phyloP scores from a whole-genome alignment of 1,140 invertebrate species.

The Lepidotrigona ventralis region DNA sequence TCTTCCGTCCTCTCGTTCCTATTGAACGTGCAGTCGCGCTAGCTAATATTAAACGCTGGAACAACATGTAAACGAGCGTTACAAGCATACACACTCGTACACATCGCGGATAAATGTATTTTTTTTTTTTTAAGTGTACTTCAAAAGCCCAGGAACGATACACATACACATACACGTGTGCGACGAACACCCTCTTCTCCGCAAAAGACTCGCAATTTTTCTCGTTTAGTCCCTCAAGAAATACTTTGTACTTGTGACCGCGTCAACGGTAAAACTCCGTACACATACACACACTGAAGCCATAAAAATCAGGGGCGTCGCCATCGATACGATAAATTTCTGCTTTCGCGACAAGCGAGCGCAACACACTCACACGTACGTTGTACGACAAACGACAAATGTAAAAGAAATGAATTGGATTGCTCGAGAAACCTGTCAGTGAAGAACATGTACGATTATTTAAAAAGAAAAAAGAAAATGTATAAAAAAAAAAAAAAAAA shows the following conservation, averaged over 20 bases:
- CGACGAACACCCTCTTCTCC: neutral
- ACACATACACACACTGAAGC: slow-evolving; percentile 36
- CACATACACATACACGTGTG: slow-evolving; percentile 1
- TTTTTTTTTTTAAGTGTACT: slow-evolving; percentile 31
- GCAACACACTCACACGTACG: neutral
- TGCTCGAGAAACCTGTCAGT: neutral
- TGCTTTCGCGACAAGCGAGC: neutral
- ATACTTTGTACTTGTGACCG: slow-evolving; percentile 60
- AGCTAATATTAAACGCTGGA: slow-evolving; percentile 14
- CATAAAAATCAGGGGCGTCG: slow-evolving; percentile 37
- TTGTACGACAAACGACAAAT: neutral
- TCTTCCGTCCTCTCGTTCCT: neutral
- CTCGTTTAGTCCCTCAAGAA: slow-evolving; percentile 43
- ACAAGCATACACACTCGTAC: neutral
- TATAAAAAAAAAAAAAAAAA: slow-evolving; percentile 13
- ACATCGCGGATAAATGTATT: neutral
- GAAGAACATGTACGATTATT: neutral
- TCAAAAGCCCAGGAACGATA: slow-evolving; percentile 42
- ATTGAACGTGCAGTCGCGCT: neutral
- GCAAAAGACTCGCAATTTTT: slow-evolving; percentile 1
- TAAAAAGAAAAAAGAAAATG: neutral
- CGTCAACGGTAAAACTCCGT: slow-evolving; percentile 55
- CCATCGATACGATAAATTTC: neutral
- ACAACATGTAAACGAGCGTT: neutral
- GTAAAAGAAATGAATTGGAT: neutral